These are phyloP conservation scores for Pseudococcus jackbeardsleyi DNA, from an alignment of 2,888 invertebrate genomes.

Conservation along the genomic window DNA sequence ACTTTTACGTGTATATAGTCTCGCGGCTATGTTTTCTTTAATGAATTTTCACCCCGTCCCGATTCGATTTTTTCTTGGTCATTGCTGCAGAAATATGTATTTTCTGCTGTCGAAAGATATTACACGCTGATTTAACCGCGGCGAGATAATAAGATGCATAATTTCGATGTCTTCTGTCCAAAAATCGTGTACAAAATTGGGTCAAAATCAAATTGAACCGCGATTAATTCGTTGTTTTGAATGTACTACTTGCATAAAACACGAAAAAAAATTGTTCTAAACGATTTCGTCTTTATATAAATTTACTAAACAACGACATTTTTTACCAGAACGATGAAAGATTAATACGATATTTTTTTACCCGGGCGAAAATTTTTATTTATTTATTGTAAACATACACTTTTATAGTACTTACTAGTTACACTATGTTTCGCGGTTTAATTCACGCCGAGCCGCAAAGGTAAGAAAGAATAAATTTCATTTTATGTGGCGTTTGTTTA, in stretches of 20 bases:
- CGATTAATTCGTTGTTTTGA: neutral
- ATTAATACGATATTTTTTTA: constrained; percentile 31
- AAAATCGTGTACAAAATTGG: no score
- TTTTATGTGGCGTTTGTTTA: constrained; percentile 50
- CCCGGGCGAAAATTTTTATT: neutral
- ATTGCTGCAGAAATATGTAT: no score
- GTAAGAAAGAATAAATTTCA: constrained; percentile 25
- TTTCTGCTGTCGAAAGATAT: no score
- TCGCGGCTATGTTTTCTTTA: neutral
- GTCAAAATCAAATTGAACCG: neutral
- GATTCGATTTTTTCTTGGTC: neutral
- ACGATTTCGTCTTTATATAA: neutral
- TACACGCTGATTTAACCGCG: no score
- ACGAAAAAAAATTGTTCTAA: neutral
- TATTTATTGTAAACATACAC: constrained; percentile 33
- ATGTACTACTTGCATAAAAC: neutral
- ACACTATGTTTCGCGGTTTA: neutral
- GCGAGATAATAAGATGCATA: no score
- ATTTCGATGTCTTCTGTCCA: no score
- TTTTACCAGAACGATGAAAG: constrained; percentile 19
- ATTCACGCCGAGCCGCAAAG: neutral
- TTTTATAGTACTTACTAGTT: neutral
- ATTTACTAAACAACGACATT: neutral
- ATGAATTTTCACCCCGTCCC: neutral
- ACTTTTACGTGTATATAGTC: neutral